Evolutionary conservation across 2,888 invertebrate genomes (phyloP).

Genomic region (Plagodis pulveraria): DNA sequence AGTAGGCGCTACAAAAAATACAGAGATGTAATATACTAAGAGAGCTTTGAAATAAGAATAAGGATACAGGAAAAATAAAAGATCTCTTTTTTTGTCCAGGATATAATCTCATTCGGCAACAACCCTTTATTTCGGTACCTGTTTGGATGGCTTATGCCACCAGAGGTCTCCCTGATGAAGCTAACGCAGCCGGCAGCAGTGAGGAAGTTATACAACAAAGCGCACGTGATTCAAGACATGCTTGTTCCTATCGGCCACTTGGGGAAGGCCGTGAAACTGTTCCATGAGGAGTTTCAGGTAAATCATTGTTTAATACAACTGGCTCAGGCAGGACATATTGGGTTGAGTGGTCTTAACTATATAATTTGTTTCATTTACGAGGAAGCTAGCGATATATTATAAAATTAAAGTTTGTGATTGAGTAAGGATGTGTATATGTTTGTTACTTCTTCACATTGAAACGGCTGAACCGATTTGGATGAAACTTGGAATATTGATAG

Average conservation of each 20-base stretch:
- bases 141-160: conserved; percentile 93
- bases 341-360: too few species aligned
- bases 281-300: conserved; percentile 88
- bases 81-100: conserved; percentile 70
- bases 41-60: too few species aligned
- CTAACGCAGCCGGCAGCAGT: conserved; percentile 89
- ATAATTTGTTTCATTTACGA: too few species aligned
- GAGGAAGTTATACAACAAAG: conserved; percentile 89
- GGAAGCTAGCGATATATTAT: too few species aligned
- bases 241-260: conserved; percentile 88
- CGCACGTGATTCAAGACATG: conserved; percentile 93
- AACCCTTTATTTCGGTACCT: conserved; percentile 88
- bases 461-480: too few species aligned
- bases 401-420: too few species aligned
- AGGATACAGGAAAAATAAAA: background rate
- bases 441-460: too few species aligned
- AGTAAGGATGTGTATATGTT: too few species aligned
- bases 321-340: too few species aligned
- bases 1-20: too few species aligned
- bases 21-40: too few species aligned
- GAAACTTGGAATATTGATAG: too few species aligned
- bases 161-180: conserved; percentile 92
- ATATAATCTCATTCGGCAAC: conserved; percentile 94
- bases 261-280: conserved; percentile 85
- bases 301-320: conserved; percentile 10